Evolutionary conservation across 2,113 vertebrate species (phyloP).

Genomic region (Aegotheles bennettii): DNA sequence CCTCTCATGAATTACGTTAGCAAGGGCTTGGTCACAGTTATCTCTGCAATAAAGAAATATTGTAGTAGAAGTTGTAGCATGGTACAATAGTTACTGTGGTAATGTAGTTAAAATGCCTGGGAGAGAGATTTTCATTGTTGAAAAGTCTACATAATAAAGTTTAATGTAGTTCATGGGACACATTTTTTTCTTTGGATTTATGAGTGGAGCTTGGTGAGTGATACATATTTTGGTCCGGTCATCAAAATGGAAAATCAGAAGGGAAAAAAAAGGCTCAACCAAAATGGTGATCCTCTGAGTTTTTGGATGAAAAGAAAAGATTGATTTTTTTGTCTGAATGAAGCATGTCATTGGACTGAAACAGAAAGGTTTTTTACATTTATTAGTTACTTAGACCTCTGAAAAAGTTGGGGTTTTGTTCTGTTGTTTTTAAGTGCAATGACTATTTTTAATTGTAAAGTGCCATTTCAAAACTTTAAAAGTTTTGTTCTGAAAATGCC

Average conservation of each 20-base stretch:
- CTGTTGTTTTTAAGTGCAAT: not conserved
- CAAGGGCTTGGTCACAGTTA: slow-evolving; percentile 54
- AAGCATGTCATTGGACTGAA: not conserved
- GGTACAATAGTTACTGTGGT: slow-evolving; percentile 53
- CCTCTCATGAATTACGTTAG: slow-evolving; percentile 49
- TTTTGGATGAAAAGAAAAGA: not conserved
- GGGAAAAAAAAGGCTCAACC: not conserved
- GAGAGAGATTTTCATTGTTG: slow-evolving; percentile 50
- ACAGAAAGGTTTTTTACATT: not conserved
- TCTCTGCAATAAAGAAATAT: slow-evolving; percentile 62
- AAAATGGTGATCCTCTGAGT: not conserved
- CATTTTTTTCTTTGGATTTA: slow-evolving; percentile 28
- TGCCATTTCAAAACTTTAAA: not conserved
- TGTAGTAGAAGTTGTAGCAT: slow-evolving; percentile 44
- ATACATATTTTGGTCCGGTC: slow-evolving; percentile 9
- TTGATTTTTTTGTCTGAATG: not conserved
- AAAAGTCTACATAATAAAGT: slow-evolving; percentile 48
- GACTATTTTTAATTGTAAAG: not conserved
- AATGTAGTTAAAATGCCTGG: slow-evolving; percentile 56
- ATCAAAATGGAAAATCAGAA: slow-evolving; percentile 42
- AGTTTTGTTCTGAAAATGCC: slow-evolving; percentile 1
- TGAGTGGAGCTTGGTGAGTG: slow-evolving; percentile 27
- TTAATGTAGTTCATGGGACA: slow-evolving; percentile 34
- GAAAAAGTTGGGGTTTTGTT: not conserved
- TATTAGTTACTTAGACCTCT: not conserved